phyloP scores from a whole-genome alignment of 2,113 vertebrate genomes.

The Megatriorchis doriae region DNA sequence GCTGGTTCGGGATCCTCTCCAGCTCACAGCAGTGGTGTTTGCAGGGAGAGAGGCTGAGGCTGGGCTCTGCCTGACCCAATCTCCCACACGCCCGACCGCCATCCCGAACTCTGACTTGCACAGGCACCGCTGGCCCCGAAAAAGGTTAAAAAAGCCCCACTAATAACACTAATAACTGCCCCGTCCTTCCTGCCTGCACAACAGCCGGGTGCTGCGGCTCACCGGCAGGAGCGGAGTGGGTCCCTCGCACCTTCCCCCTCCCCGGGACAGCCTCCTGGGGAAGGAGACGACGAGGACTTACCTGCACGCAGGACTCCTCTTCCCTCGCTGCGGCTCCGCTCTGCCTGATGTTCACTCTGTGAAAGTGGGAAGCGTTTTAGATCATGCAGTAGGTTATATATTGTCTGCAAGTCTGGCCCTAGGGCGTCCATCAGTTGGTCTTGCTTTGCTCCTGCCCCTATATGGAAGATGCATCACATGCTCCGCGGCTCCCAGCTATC shows the following conservation, averaged over 20 bases:
- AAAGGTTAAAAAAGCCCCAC: background rate
- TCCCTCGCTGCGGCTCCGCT: background rate
- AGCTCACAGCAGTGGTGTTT: rapidly evolving
- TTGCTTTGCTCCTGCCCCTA: constrained; percentile 70
- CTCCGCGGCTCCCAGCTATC: constrained; percentile 60
- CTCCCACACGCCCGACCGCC: background rate
- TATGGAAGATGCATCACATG: constrained; percentile 71
- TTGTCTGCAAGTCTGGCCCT: constrained; percentile 73
- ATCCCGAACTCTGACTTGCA: background rate
- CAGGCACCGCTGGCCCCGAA: background rate
- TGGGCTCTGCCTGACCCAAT: background rate
- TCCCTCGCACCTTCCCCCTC: background rate
- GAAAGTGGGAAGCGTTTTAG: constrained; percentile 62
- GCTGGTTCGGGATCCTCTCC: background rate
- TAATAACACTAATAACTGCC: background rate
- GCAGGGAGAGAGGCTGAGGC: background rate
- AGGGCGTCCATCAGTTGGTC: constrained; percentile 71
- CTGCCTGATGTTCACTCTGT: constrained; percentile 55
- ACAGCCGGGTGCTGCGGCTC: background rate
- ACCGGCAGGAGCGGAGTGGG: background rate
- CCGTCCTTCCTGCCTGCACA: background rate
- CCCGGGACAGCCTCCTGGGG: background rate
- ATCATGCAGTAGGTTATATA: constrained; percentile 69
- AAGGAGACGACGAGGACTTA: background rate
- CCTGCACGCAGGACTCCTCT: constrained; percentile 30